A percentile compares a stretch with the other conserved stretches of the same genome.
Conservation (phyloP, 2,797 vertebrate genomes). For the Acipenser ruthenus region DNA sequence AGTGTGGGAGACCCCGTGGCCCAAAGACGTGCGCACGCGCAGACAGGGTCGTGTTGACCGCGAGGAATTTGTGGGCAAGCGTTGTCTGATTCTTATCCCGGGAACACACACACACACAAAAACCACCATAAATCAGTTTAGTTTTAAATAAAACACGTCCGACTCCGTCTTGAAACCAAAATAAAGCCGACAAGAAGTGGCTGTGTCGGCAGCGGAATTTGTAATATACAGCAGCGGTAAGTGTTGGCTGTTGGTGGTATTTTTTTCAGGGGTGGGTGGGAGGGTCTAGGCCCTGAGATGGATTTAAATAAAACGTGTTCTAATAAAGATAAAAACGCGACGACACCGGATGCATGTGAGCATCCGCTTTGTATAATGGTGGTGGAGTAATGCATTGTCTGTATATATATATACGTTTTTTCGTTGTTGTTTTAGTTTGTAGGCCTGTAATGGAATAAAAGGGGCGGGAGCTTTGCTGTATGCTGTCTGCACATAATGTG, state of each 20-base stretch:
- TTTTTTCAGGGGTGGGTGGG: conserved; percentile 22
- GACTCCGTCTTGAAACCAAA: too few species aligned
- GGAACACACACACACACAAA: conserved; percentile 31
- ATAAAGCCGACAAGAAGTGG: conserved; percentile 12
- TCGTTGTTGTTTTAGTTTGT: too few species aligned
- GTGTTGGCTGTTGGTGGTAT: conserved; percentile 36
- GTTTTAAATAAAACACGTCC: too few species aligned
- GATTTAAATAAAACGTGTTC: too few species aligned
- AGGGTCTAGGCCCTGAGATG: conserved; percentile 8
- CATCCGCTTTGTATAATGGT: too few species aligned
- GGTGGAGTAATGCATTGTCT: too few species aligned
- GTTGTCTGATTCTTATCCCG: conserved; percentile 57
- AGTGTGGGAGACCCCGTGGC: conserved; percentile 26
- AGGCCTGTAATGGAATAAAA: too few species aligned
- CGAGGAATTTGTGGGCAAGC: conserved; percentile 55
- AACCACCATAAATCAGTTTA: neutral
- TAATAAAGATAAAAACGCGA: too few species aligned
- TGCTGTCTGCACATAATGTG: too few species aligned
- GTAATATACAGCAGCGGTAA: conserved; percentile 42
- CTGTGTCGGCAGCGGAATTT: conserved; percentile 18
- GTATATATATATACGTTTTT: too few species aligned
- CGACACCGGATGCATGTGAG: too few species aligned
- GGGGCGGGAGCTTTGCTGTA: too few species aligned
- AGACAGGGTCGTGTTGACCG: conserved; percentile 34
- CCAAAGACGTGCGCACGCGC: conserved; percentile 27